These are phyloP conservation scores for Cyphomyrmex costatus DNA, from an alignment of 1,140 invertebrate genomes.

Conservation along the genomic window DNA sequence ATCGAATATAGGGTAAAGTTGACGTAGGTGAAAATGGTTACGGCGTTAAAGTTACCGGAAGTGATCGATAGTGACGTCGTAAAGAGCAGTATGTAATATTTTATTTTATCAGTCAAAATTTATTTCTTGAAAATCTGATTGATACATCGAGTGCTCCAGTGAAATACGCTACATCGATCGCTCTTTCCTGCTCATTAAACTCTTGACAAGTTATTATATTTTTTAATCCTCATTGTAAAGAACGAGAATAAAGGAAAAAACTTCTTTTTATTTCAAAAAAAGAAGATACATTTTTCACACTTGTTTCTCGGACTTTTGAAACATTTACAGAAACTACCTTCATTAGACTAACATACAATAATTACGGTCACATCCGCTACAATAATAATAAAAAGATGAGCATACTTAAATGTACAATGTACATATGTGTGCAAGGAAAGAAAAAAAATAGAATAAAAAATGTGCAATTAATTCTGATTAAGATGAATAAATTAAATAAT, in stretches of 20 bases:
- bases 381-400: constrained; percentile 2
- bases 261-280: background rate
- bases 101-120: constrained; percentile 26
- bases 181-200: background rate
- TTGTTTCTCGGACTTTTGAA: background rate
- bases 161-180: background rate
- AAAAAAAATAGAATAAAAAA: background rate
- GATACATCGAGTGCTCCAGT: background rate
- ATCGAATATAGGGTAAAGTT: constrained; percentile 7
- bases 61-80: constrained; percentile 26
- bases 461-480: background rate
- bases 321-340: background rate
- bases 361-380: background rate
- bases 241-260: background rate
- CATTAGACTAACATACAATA: background rate
- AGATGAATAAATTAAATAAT: background rate
- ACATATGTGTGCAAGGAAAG: background rate
- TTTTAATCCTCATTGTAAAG: background rate
- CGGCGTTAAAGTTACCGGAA: constrained; percentile 32
- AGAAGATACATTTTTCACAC: background rate
- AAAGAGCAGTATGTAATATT: background rate
- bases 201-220: background rate
- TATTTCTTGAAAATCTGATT: background rate
- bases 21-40: constrained; percentile 23
- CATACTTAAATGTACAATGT: background rate